Evolutionary conservation across 2,113 vertebrate species (phyloP).

Genomic region (Phodopus roborovskii): DNA sequence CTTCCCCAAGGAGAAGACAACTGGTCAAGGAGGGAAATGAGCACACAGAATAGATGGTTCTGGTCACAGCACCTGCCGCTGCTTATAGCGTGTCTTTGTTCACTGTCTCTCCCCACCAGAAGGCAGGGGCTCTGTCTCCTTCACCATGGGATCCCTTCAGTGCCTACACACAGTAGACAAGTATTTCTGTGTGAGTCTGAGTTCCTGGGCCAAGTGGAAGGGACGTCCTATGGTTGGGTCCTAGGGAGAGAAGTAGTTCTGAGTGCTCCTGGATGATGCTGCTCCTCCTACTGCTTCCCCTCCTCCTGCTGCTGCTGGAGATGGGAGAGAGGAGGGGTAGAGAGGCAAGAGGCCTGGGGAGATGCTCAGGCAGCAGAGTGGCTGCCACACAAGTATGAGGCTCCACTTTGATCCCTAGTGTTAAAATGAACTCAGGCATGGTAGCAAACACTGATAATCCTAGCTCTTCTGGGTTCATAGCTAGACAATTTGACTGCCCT

Average conservation of each 20-base stretch:
- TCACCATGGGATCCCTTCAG: too few relatives aligned
- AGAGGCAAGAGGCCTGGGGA: background rate
- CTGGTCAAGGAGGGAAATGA: background rate
- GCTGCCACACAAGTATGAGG: background rate
- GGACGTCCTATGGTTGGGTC: background rate
- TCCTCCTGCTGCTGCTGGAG: too few relatives aligned
- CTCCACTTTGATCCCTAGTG: background rate
- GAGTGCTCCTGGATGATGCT: background rate
- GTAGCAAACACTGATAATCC: background rate
- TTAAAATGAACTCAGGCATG: background rate
- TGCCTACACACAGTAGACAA: background rate
- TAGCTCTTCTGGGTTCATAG: background rate
- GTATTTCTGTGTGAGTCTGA: background rate
- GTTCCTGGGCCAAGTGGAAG: background rate
- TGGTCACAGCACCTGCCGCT: fast-evolving
- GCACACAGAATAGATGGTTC: fast-evolving
- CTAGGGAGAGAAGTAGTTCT: background rate
- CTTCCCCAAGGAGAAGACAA: too few relatives aligned
- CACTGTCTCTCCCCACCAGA: background rate
- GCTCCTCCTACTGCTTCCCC: too few relatives aligned
- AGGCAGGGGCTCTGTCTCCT: background rate
- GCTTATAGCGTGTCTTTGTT: background rate
- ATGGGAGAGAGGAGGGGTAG: background rate
- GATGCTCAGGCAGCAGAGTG: background rate
- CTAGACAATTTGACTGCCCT: background rate